Conservation (phyloP, 2,113 vertebrate species). For the Chrysemys picta region DNA sequence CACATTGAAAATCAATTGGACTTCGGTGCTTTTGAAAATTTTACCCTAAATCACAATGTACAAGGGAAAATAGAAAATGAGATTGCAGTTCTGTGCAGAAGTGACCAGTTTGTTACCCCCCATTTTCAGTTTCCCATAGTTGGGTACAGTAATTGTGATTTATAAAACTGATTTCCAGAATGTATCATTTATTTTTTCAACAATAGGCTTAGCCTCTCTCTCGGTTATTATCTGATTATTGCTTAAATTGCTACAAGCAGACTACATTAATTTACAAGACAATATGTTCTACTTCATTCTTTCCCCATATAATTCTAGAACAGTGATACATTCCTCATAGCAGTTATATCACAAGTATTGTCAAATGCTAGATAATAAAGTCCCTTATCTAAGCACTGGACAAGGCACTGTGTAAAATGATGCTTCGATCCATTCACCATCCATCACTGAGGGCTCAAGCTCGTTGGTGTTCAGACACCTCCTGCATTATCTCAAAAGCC, state of each 20-base stretch:
- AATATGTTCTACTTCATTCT: not conserved
- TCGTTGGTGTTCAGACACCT: not conserved
- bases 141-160: not conserved
- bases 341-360: fast-evolving
- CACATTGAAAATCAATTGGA: not conserved
- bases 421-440: not conserved
- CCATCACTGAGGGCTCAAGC: not conserved
- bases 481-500: not conserved
- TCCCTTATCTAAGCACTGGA: slow-evolving; percentile 1
- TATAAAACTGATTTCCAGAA: not conserved
- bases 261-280: not conserved
- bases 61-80: not conserved
- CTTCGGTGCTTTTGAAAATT: not conserved
- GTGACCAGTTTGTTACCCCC: not conserved
- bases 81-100: not conserved
- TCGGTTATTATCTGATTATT: not conserved
- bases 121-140: not conserved
- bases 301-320: not conserved
- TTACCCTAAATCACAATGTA: not conserved
- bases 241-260: not conserved
- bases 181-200: not conserved
- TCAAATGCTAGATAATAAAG: not conserved
- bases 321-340: not conserved
- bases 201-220: not conserved
- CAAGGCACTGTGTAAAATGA: not conserved